Conservation (phyloP, 2,797 vertebrate species). For the Odontamblyopus lacepedii region DNA sequence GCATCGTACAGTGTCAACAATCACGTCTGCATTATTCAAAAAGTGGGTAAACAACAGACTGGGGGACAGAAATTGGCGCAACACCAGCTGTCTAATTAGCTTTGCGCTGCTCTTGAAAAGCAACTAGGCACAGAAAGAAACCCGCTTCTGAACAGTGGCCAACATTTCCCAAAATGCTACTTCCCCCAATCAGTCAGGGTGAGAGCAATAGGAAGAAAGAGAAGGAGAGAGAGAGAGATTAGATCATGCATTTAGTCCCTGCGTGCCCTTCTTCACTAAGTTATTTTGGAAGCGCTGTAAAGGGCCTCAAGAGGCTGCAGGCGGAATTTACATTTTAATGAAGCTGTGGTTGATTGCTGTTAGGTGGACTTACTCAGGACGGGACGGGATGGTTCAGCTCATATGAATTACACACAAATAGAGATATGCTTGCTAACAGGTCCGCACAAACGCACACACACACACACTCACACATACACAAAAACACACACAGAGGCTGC, state of each 20-base stretch:
- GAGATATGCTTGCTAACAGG: slow-evolving; percentile 20
- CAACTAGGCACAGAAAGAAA: slow-evolving; percentile 72
- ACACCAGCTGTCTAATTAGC: slow-evolving; percentile 82
- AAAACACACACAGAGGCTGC: slow-evolving; percentile 1
- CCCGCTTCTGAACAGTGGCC: slow-evolving; percentile 66
- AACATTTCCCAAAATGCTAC: slow-evolving; percentile 61
- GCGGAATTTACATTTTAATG: slow-evolving; percentile 75
- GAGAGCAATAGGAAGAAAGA: slow-evolving; percentile 41
- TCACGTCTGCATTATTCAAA: slow-evolving; percentile 75
- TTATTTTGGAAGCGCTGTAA: slow-evolving; percentile 70
- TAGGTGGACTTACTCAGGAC: slow-evolving; percentile 46
- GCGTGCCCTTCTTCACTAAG: slow-evolving; percentile 46
- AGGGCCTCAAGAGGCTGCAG: slow-evolving; percentile 58
- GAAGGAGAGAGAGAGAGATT: slow-evolving; percentile 51
- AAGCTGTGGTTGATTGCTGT: slow-evolving; percentile 68
- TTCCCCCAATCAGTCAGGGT: slow-evolving; percentile 59
- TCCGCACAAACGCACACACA: slow-evolving; percentile 37
- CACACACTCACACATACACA: slow-evolving; percentile 31
- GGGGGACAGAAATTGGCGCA: slow-evolving; percentile 76
- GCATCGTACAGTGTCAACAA: slow-evolving; percentile 68
- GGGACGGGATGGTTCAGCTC: slow-evolving; percentile 45
- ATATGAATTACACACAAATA: slow-evolving; percentile 26
- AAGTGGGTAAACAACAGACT: slow-evolving; percentile 77
- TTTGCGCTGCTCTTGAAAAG: slow-evolving; percentile 79
- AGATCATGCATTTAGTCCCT: slow-evolving; percentile 66